Base-by-base conservation (phyloP, 1,140 invertebrate species). In the Hermetia illucens region DNA sequence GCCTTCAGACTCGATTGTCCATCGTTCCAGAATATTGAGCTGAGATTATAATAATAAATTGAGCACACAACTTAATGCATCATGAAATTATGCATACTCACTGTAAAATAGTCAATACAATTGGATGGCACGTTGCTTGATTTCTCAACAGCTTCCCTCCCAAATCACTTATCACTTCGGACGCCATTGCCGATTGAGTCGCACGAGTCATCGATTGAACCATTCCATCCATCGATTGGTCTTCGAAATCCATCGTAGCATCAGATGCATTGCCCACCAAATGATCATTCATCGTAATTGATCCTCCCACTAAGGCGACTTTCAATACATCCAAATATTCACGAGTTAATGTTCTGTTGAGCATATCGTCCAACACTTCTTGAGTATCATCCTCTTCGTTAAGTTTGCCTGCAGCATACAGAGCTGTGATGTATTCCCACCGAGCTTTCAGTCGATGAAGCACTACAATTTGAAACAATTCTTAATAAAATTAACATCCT, bases 321-420 rank as follows among this genome's bases (percentile, higher is more conserved):
- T 82, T 83, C 1, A 92, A 53, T 1, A 90, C 71, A 44, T 89
- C 85, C 5, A 92, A 56, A 52, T 91, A 87, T 59, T 93, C 88
- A 42, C 84, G 68, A 0, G 85, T 88, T n/a, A 91, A 58, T 39
- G 83, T 79, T 31, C 87, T 66, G 38, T 86, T 84, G 3, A 92
- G 63, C 64, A 90, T 86, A 52, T 92, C 88, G 50, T 91, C 83
- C 0, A 92, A 63, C 2, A 92, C 77, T 63, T 92, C 88, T 56
- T 85, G 82, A 10, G 80, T 76, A 50, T 91, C 83, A 49, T 79
- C 74, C 44, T 86, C 80, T 39, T 88, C 82, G 48, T 84, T 81
- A 0, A 79, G 62, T 48, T 75, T 74, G n/a, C 78, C 75, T 21
- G 76, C 73, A 56, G 87, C 83, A 48, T 80, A 80, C 0, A 84